Conservation (phyloP, 2,113 vertebrate species). For the Oxyruncus cristatus region DNA sequence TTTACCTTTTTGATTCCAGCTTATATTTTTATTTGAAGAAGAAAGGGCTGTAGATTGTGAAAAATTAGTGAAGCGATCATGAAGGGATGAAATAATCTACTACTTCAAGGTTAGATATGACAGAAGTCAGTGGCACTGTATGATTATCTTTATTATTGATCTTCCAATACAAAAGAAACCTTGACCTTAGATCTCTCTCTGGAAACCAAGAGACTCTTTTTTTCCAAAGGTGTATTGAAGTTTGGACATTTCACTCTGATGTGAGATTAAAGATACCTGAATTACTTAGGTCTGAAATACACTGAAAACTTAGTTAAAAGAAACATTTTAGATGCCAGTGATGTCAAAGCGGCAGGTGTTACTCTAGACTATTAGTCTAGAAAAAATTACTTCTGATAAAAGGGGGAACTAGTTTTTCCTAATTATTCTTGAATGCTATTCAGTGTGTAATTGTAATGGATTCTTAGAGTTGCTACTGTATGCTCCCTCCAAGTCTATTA, state of each 20-base stretch:
- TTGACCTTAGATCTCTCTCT: conserved; percentile 55
- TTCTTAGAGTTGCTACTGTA: background rate
- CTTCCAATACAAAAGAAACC: conserved; percentile 33
- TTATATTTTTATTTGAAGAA: background rate
- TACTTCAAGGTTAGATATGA: conserved; percentile 64
- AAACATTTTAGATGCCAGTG: background rate
- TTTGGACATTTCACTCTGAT: background rate
- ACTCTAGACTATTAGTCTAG: background rate
- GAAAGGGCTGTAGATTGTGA: background rate
- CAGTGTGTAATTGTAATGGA: conserved; percentile 18
- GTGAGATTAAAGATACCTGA: background rate
- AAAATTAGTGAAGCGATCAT: conserved; percentile 44
- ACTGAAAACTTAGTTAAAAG: background rate
- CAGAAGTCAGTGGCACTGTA: conserved; percentile 44
- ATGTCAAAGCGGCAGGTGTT: background rate
- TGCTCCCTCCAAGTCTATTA: background rate
- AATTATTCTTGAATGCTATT: background rate
- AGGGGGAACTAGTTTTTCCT: background rate
- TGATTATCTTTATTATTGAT: conserved; percentile 73
- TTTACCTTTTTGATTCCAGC: background rate
- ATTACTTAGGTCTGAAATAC: background rate
- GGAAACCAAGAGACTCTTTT: background rate
- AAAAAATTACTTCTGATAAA: conserved; percentile 3
- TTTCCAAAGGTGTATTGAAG: background rate
- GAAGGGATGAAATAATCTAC: conserved; percentile 40